Evolutionary conservation across 2,113 vertebrate genomes (phyloP).

Genomic region (Neofelis nebulosa): DNA sequence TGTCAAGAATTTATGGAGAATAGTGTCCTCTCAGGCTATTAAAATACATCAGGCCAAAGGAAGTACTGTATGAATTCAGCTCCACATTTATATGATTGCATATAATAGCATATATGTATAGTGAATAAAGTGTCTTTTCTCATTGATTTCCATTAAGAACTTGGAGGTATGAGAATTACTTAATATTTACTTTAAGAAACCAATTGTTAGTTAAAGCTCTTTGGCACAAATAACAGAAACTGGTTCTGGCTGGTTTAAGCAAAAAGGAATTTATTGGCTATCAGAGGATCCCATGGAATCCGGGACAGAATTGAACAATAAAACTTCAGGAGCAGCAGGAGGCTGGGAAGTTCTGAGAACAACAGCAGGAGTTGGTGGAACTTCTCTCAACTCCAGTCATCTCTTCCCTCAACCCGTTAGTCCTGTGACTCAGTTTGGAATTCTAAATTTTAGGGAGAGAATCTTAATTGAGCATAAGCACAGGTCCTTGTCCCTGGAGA

Average conservation of each 20-base stretch:
- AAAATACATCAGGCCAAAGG: neutral
- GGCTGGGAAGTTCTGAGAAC: conserved; percentile 5
- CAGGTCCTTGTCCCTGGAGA: neutral
- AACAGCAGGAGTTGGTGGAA: neutral
- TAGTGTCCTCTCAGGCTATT: neutral
- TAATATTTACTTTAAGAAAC: neutral
- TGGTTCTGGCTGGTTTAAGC: conserved; percentile 17
- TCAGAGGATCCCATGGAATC: conserved; percentile 7
- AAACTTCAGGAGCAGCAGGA: neutral
- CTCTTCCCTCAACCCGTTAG: neutral
- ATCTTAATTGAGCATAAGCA: neutral
- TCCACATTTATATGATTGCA: neutral
- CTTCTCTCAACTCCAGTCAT: neutral
- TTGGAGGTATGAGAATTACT: neutral
- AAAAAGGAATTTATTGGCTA: conserved; percentile 58
- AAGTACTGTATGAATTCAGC: neutral
- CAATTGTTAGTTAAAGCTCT: neutral
- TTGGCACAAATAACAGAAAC: neutral
- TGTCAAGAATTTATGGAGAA: neutral
- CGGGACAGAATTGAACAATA: conserved; percentile 5
- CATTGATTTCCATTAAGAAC: neutral
- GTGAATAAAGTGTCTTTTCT: neutral
- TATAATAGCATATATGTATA: neutral
- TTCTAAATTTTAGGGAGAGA: neutral
- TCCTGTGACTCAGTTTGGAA: neutral